A percentile compares a stretch with the other conserved stretches of the same genome.
Conservation (phyloP, 1,140 invertebrate genomes). For the Hormaphis cornu region DNA sequence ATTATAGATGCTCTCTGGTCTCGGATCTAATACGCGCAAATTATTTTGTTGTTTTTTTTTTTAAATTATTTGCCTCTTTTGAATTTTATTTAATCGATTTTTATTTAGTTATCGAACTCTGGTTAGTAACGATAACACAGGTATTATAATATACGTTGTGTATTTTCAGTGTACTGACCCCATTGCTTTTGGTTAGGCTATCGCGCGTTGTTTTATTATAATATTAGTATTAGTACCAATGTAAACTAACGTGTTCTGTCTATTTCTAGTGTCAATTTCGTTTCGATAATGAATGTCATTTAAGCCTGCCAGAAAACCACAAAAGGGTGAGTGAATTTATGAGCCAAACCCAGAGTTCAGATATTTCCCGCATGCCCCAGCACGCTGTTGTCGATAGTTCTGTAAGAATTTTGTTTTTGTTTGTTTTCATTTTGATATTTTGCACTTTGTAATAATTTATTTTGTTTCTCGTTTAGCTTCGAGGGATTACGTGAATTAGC, state of each 20-base stretch:
- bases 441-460: conserved; percentile 39
- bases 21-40: too few relatives aligned
- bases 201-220: too few relatives aligned
- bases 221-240: neutral
- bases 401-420: conserved; percentile 49
- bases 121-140: too few relatives aligned
- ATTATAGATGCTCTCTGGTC: too few relatives aligned
- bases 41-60: too few relatives aligned
- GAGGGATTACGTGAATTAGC: neutral
- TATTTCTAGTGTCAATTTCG: conserved; percentile 85
- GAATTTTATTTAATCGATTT: too few relatives aligned
- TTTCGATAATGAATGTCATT: conserved; percentile 95
- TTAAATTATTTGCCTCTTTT: too few relatives aligned
- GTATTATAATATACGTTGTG: too few relatives aligned
- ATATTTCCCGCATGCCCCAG: conserved; percentile 39
- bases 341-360: conserved; percentile 14
- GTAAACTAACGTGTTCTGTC: neutral
- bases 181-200: too few relatives aligned
- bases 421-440: conserved; percentile 42
- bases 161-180: too few relatives aligned
- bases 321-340: conserved; percentile 73
- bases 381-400: conserved; percentile 48
- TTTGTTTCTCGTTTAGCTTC: conserved; percentile 34
- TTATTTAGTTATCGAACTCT: too few relatives aligned
- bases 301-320: conserved; percentile 88